These are phyloP conservation scores for Ptilorrhoa leucosticta DNA, from an alignment of 2,113 vertebrate genomes.

Conservation along the genomic window DNA sequence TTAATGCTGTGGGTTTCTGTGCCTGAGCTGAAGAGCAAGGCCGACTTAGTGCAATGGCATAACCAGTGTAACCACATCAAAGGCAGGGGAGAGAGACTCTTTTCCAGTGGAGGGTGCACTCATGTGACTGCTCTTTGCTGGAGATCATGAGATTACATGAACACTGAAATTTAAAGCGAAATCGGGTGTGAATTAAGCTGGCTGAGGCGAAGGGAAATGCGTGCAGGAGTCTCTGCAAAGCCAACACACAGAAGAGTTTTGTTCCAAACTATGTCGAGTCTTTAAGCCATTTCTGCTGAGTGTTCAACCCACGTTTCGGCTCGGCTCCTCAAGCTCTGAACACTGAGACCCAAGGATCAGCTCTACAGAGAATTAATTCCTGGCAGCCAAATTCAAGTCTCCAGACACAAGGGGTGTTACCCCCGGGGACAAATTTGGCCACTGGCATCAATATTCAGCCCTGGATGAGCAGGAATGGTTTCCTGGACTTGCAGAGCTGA, in stretches of 20 bases:
- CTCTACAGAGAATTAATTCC: background rate
- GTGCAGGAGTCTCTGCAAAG: background rate
- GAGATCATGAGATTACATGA: background rate
- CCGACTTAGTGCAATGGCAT: background rate
- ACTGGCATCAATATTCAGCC: background rate
- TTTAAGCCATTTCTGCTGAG: background rate
- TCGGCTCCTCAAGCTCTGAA: background rate
- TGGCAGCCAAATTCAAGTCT: background rate
- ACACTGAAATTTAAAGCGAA: background rate
- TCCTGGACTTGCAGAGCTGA: background rate
- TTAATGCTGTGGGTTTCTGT: background rate
- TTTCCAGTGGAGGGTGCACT: background rate
- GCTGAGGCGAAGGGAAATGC: background rate
- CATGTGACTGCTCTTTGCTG: background rate
- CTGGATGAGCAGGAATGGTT: background rate
- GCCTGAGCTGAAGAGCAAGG: background rate
- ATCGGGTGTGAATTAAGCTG: background rate
- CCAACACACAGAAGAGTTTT: background rate
- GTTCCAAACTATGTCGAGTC: background rate
- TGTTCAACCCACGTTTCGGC: background rate
- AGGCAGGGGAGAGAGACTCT: background rate
- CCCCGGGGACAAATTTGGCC: background rate
- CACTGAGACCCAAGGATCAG: background rate
- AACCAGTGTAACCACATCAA: slow-evolving; percentile 4
- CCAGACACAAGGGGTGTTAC: background rate